Base-by-base conservation (phyloP, 1,140 invertebrate genomes). In the Drosophila parabipectinata region DNA sequence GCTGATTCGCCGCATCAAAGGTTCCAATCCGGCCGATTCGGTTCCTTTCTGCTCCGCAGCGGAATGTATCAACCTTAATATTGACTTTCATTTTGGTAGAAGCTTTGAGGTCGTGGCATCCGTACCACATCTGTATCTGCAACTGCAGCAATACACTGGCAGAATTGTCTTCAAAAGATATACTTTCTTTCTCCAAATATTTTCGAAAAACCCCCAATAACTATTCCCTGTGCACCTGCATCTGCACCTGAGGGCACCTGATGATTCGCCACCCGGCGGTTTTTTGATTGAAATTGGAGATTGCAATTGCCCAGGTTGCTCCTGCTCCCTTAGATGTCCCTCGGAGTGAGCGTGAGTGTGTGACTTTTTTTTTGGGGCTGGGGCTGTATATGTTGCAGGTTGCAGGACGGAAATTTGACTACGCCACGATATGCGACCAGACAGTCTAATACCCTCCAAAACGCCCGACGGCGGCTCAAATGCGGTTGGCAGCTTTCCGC, bases 281-380 rank as follows among this genome's bases (percentile, higher is more conserved):
- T 87, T 88, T 88, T 85, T 87, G 78, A 85, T 85, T 85, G 82
- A 88, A 85, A 85, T 85, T 85, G 69, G 83, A 85, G 82, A 85
- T 85, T 87, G 82, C 69, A 72, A 88, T 82, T 85, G 82, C 58
- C 71, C 73, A 54, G 61, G 69, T 74, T 44, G 41, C 41, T 44
- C 57, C 77, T 80, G 62, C 21, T 41, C 34, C 63, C 12, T 32
- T 41, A n/a, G n/a, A 41, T 10, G 14, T 15, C 30, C 26, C 21
- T 21, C 3, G 21, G 21, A 12, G 26, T 6, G 24, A 18, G 30
- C 30, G 26, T 10, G 15, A 4, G 32, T 26, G 21, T 26, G 68
- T 10, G 12, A 41, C 45, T 34, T 34, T 50, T 10, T 72, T 85
- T 84, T 80, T 37, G 0, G 34, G 18, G 18, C 18, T 18, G 77